Conservation (phyloP, 30 jellyfish, hydroid and myxozoan species). For the Hydractinia symbiolongicarpus region DNA sequence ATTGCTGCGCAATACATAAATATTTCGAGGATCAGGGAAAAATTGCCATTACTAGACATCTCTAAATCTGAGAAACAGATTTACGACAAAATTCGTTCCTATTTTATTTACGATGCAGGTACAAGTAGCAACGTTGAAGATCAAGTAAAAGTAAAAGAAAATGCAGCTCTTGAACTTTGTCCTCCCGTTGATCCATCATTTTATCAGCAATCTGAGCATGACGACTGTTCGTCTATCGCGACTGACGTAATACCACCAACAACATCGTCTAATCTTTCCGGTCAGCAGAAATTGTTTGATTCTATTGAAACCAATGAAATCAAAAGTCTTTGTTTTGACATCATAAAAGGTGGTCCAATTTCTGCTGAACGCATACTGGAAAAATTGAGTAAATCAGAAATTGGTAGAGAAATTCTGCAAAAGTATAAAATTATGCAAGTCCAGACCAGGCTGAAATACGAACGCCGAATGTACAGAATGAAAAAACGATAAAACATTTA, state of each 20-base stretch:
- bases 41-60: too few relatives aligned
- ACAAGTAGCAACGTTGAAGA: neutral
- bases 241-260: conserved; percentile 11
- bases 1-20: too few relatives aligned
- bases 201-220: neutral
- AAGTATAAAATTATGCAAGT: neutral
- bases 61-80: conserved; percentile 4
- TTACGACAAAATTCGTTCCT: neutral
- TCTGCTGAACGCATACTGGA: neutral
- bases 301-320: neutral
- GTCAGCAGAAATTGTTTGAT: neutral
- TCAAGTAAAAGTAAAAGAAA: neutral
- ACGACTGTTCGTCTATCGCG: neutral
- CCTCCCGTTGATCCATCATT: neutral
- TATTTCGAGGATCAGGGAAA: too few relatives aligned
- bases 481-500: too few relatives aligned
- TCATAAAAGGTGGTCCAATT: neutral
- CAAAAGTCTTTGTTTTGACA: neutral
- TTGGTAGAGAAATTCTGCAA: neutral
- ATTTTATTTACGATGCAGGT: neutral
- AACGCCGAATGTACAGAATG: neutral
- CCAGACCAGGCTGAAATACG: neutral
- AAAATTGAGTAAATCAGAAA: neutral
- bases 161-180: neutral
- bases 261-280: neutral